phyloP scores from a whole-genome alignment of 1,140 invertebrate genomes.

The Drosophila tropicalis region DNA sequence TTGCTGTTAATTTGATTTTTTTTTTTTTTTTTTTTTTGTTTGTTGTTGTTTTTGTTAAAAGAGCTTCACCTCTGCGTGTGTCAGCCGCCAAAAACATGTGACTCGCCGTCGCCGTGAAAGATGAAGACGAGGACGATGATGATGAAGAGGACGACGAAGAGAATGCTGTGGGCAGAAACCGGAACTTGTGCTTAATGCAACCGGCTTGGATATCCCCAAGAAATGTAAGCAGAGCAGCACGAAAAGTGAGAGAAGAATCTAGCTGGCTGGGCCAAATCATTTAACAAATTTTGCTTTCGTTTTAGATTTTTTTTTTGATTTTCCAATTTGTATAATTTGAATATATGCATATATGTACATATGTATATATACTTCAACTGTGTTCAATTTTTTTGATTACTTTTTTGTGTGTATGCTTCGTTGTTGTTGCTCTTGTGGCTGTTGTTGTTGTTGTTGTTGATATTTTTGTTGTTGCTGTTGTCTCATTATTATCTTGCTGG shows the following conservation, averaged over 20 bases:
- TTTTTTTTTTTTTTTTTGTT: background rate
- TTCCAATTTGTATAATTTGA: background rate
- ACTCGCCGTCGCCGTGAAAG: background rate
- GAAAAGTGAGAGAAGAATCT: slow-evolving; percentile 5
- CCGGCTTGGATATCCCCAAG: slow-evolving; percentile 9
- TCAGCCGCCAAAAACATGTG: slow-evolving; percentile 13
- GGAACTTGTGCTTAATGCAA: slow-evolving; percentile 12
- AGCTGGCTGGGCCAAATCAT: slow-evolving; percentile 4
- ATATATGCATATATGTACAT: too few species aligned
- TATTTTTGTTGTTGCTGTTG: background rate
- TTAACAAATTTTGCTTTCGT: background rate
- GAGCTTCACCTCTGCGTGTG: slow-evolving; percentile 12
- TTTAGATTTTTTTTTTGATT: slow-evolving; percentile 3
- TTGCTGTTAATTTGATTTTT: too few species aligned
- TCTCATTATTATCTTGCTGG: slow-evolving; percentile 4
- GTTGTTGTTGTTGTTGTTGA: slow-evolving; percentile 11
- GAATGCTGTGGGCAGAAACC: slow-evolving; percentile 3
- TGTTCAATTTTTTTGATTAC: slow-evolving; percentile 9
- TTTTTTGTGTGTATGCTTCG: slow-evolving; percentile 1
- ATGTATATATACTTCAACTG: background rate
- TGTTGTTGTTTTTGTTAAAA: background rate
- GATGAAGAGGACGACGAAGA: background rate
- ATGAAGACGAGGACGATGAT: slow-evolving; percentile 3
- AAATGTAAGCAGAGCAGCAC: background rate
- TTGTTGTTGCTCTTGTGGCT: slow-evolving; percentile 18